Evolutionary conservation across 2,113 vertebrate genomes (phyloP).

Genomic region (Toxostoma redivivum): DNA sequence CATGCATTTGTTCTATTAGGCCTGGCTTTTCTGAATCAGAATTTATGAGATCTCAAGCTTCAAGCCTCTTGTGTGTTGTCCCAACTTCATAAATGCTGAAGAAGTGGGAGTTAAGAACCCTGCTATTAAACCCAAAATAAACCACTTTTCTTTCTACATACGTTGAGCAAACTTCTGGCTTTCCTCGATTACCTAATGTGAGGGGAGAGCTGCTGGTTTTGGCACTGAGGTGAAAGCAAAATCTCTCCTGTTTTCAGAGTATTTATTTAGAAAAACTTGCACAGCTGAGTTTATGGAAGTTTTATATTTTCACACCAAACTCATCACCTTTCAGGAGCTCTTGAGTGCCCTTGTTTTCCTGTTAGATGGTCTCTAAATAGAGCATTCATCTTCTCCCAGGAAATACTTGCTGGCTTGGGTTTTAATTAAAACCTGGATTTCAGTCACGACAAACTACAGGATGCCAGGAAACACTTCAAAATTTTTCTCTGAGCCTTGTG

Average conservation of each 20-base stretch:
- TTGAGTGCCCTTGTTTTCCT: background rate
- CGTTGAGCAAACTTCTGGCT: background rate
- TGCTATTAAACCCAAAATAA: constrained; percentile 23
- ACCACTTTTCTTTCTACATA: background rate
- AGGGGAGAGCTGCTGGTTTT: constrained; percentile 21
- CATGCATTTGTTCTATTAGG: background rate
- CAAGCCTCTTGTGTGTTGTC: background rate
- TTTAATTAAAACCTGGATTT: constrained; percentile 34
- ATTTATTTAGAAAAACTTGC: background rate
- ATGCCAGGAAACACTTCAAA: background rate
- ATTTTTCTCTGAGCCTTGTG: background rate
- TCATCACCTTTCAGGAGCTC: background rate
- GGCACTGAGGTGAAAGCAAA: background rate
- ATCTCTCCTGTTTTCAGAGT: background rate
- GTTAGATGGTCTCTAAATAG: background rate
- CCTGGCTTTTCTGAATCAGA: background rate
- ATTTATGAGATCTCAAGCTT: background rate
- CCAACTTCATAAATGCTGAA: background rate
- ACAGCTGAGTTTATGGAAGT: background rate
- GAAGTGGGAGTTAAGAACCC: background rate
- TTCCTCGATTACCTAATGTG: constrained; percentile 32
- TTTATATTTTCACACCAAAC: background rate
- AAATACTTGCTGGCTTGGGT: background rate
- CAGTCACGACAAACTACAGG: background rate
- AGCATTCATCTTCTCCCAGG: constrained; percentile 21